Base-by-base conservation (phyloP, 2,797 vertebrate genomes). In the Pelobates cultripes region DNA sequence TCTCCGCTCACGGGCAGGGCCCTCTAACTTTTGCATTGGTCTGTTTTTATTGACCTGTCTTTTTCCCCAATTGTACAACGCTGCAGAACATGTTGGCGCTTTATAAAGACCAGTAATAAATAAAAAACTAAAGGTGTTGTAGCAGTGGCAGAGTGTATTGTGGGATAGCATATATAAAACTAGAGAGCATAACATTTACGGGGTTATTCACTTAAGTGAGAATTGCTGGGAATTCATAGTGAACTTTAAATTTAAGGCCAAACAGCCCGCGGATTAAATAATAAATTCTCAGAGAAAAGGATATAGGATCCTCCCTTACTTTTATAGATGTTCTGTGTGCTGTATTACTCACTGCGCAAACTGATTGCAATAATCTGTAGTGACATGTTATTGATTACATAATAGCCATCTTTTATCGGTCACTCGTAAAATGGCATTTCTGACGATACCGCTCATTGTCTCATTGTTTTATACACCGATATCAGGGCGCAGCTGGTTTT, bases 251-350 rank as follows among this genome's bases (percentile, higher is more conserved):
- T 28, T 28, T 28, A 28, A 28, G 28, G 28, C 28, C 28, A 28
- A 57, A 4, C 55, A 57, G 55, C 14, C 13, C 55, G 14, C 14
- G 66, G 66, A 81, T 75, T 81, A 70, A 51, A 70, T 9, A 63
- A 70, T 44, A 66, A 69, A 80, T 41, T 4, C 7, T 43, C 44
- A 53, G 74, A 69, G 28, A 73, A 42, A 43, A 45, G 51, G 53
- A 60, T 44, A 63, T 40, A 70, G 79, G 66, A 70, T 70, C 69
- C 79, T 15, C 80, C 80, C 80, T 51, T 17, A 71, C 9, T 77
- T 71, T 81, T 81, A 81, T 77, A 66, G 80, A 14, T 17, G 40
- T 53, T 44, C 47, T 69, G 55, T 70, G 51, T 77, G 66, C 71
- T 76, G 70, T 61, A 75, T 81, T 81, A 81, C 51, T 75, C 79